These are phyloP conservation scores for Macrotus californicus DNA, from an alignment of 2,113 vertebrate species.

Conservation along the genomic window DNA sequence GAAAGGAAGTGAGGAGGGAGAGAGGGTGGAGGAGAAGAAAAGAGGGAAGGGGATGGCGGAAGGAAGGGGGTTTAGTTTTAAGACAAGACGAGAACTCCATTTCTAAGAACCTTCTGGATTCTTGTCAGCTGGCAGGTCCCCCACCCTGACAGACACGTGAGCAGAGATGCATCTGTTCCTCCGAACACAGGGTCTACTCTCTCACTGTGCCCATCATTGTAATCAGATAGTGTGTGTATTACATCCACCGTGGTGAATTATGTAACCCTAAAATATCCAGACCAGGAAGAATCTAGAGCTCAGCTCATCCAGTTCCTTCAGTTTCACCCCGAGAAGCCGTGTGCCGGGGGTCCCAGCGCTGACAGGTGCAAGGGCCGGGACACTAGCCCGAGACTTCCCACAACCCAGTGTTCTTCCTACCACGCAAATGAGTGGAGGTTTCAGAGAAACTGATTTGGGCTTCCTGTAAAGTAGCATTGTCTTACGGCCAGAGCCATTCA, in stretches of 20 bases:
- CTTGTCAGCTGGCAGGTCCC: conserved; percentile 27
- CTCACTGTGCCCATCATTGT: conserved; percentile 10
- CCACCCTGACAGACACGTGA: neutral
- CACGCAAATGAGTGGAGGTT: neutral
- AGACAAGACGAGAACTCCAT: neutral
- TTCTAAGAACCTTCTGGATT: conserved; percentile 51
- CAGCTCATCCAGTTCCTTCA: neutral
- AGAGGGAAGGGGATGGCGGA: too few species aligned
- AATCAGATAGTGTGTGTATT: neutral
- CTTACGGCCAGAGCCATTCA: neutral
- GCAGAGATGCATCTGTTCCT: conserved; percentile 1
- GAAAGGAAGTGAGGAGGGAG: neutral
- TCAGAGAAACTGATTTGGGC: neutral
- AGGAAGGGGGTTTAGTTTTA: neutral
- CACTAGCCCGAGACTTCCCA: neutral
- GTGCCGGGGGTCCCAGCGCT: neutral
- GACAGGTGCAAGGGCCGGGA: neutral
- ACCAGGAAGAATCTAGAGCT: neutral
- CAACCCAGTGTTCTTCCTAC: neutral
- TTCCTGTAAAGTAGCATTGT: neutral
- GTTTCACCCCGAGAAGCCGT: neutral
- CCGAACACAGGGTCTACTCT: neutral
- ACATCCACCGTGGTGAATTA: neutral
- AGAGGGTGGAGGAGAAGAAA: neutral
- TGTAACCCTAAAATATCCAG: neutral